A percentile compares a stretch with the other conserved stretches of the same genome.
phyloP scores from a whole-genome alignment of 2,113 vertebrate species.

The Australoheros scitulus region DNA sequence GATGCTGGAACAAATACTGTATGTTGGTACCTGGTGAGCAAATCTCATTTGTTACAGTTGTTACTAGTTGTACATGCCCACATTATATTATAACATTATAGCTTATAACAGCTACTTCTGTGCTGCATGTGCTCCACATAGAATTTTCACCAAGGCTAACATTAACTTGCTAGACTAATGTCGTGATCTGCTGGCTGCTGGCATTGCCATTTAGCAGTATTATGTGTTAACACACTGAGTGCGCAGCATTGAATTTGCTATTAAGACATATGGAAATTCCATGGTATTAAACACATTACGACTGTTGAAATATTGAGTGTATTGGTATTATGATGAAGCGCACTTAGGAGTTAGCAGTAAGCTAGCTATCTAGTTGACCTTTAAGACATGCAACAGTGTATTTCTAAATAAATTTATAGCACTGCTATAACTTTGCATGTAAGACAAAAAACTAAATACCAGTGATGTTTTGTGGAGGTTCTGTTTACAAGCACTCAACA shows the following conservation, averaged over 20 bases:
- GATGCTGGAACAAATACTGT: neutral
- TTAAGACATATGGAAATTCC: too few species aligned
- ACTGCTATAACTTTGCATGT: too few species aligned
- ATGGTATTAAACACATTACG: neutral
- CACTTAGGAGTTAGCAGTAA: neutral
- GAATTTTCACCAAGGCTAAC: neutral
- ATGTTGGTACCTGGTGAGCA: neutral
- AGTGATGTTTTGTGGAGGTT: too few species aligned
- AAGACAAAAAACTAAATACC: too few species aligned
- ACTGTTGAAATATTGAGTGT: neutral
- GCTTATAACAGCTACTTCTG: too few species aligned
- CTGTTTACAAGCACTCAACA: neutral
- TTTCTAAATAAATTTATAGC: too few species aligned
- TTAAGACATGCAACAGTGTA: too few species aligned
- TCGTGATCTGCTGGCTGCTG: neutral
- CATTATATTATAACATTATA: too few species aligned
- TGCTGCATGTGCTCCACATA: neutral
- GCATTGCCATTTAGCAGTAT: neutral
- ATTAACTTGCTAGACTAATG: neutral
- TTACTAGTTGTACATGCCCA: neutral
- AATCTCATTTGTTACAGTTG: neutral
- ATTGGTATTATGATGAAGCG: neutral
- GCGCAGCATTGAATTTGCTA: neutral
- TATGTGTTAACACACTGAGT: neutral
- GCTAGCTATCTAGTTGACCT: neutral